Conservation (phyloP, 2,797 vertebrate genomes). For the Urophycis tenuis region DNA sequence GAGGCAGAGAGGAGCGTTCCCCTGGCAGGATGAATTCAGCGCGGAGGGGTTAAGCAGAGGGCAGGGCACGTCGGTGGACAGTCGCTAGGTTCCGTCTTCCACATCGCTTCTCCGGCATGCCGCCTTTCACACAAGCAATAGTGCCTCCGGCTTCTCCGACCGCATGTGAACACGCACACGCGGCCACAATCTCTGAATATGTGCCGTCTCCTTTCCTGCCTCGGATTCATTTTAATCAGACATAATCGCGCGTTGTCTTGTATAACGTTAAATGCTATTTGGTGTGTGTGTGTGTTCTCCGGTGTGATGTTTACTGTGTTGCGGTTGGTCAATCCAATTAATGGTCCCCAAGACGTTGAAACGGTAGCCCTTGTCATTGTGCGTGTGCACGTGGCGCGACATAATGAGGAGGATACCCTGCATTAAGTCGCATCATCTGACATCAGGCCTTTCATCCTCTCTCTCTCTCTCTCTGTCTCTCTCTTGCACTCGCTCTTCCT, state of each 20-base stretch:
- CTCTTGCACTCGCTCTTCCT: conserved; percentile 18
- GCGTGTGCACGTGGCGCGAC: background rate
- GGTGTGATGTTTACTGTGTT: background rate
- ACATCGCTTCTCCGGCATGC: background rate
- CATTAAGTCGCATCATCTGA: conserved; percentile 36
- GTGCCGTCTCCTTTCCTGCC: background rate
- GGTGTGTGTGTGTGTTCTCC: background rate
- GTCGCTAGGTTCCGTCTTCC: background rate
- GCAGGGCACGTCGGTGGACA: background rate
- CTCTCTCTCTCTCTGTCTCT: conserved; percentile 13
- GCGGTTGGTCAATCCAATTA: conserved; percentile 10
- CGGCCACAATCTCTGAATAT: background rate
- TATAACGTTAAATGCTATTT: background rate
- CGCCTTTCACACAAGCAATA: background rate
- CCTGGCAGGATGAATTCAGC: too few relatives aligned
- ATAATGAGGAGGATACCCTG: conserved; percentile 15
- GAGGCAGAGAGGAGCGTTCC: background rate
- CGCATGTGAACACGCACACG: background rate
- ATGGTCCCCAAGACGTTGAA: background rate
- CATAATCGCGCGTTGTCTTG: background rate
- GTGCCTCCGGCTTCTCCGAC: background rate
- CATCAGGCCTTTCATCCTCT: conserved; percentile 21
- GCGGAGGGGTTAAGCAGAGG: background rate
- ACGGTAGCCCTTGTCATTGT: background rate
- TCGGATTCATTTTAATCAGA: background rate